Percentiles rank a stretch among this genome's conserved stretches.
phyloP scores from a whole-genome alignment of 2,888 invertebrate species.

The Polydrusus cervinus region DNA sequence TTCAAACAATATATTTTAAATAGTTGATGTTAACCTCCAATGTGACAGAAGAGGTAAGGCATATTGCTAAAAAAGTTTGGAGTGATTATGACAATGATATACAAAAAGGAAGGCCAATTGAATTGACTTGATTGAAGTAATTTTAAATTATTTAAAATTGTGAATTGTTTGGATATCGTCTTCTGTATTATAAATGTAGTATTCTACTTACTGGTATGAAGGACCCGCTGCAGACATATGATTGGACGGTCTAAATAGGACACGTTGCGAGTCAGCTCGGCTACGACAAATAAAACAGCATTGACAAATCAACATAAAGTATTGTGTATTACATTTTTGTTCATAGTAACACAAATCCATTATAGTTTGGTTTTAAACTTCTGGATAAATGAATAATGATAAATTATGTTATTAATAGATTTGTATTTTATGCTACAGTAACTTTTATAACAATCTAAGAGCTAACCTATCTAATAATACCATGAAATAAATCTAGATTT shows the following conservation, averaged over 20 bases:
- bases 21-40: no score
- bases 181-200: no score
- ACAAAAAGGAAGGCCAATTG: no score
- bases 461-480: neutral
- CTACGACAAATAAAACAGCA: slow-evolving; percentile 69
- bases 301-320: slow-evolving; percentile 12
- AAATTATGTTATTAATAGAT: slow-evolving; percentile 2
- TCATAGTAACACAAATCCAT: slow-evolving; percentile 12
- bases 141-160: no score
- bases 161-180: no score
- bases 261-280: slow-evolving; percentile 83
- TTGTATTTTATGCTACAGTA: neutral
- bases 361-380: neutral
- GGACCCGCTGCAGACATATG: slow-evolving; percentile 80
- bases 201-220: slow-evolving; percentile 79
- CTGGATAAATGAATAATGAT: neutral
- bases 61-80: no score
- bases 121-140: no score
- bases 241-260: slow-evolving; percentile 83
- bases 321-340: neutral
- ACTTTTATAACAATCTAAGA: neutral
- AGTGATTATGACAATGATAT: no score
- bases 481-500: neutral
- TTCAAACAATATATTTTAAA: no score
- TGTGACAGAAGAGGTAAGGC: no score